These are phyloP conservation scores for Leucoraja erinaceus DNA, from an alignment of 2,113 vertebrate species.

Conservation along the genomic window DNA sequence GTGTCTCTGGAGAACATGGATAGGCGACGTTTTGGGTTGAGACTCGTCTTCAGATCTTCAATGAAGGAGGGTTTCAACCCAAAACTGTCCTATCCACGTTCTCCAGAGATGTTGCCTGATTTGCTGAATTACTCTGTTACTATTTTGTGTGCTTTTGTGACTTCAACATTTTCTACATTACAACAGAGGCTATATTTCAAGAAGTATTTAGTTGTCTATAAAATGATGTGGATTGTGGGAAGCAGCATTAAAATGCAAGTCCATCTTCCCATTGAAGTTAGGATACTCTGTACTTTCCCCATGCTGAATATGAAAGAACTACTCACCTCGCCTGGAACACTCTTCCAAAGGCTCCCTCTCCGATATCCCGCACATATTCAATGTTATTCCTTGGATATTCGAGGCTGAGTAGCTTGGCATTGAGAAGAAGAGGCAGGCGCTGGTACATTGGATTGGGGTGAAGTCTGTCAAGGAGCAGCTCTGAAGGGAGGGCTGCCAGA, in stretches of 20 bases:
- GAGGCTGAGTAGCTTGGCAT: slow-evolving; percentile 84
- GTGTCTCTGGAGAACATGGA: no score
- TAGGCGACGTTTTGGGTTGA: no score
- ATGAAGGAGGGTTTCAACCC: no score
- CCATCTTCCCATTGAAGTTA: background rate
- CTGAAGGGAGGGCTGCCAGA: slow-evolving; percentile 79
- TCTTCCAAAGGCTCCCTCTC: slow-evolving; percentile 91
- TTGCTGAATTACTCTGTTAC: no score
- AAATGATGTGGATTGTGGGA: background rate
- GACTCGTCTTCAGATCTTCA: no score
- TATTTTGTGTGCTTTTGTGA: no score
- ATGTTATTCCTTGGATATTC: slow-evolving; percentile 97
- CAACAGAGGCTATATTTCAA: background rate
- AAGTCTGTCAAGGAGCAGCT: slow-evolving; percentile 86
- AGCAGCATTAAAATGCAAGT: background rate
- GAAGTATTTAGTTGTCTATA: background rate
- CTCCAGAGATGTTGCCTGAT: no score
- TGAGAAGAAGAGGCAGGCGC: slow-evolving; percentile 85
- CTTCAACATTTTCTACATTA: background rate
- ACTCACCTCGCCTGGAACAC: slow-evolving; percentile 93
- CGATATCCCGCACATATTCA: slow-evolving; percentile 92
- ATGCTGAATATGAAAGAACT: background rate
- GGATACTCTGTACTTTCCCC: no score
- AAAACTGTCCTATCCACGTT: no score
- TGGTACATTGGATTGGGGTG: slow-evolving; percentile 98